These are phyloP conservation scores for Notothenia coriiceps DNA, from an alignment of 2,113 vertebrate genomes.

Conservation along the genomic window DNA sequence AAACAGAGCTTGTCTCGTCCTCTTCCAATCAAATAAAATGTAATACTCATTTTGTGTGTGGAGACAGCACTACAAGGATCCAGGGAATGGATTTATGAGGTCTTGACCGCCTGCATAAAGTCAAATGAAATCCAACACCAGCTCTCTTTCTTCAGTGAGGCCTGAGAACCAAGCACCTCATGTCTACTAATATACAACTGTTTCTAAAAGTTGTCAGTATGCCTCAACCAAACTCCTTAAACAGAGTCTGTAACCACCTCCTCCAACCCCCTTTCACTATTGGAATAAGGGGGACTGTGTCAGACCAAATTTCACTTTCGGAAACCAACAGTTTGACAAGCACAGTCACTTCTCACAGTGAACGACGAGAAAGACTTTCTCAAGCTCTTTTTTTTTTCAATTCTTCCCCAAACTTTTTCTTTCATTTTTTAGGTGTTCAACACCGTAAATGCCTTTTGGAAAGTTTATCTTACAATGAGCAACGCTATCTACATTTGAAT, in stretches of 20 bases:
- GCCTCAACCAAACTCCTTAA: background rate
- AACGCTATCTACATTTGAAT: background rate
- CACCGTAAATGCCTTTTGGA: too few relatives aligned
- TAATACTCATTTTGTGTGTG: conserved; percentile 40
- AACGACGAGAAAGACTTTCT: too few relatives aligned
- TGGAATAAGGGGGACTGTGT: background rate
- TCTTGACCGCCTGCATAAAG: conserved; percentile 56
- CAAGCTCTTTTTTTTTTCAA: too few relatives aligned
- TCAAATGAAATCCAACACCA: conserved; percentile 71
- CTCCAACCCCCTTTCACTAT: background rate
- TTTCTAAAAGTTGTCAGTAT: conserved; percentile 21
- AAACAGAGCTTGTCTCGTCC: conserved; percentile 15
- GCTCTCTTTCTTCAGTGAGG: conserved; percentile 37
- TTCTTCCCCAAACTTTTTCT: too few relatives aligned
- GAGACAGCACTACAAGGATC: conserved; percentile 59
- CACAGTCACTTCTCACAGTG: too few relatives aligned
- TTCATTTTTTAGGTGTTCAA: too few relatives aligned
- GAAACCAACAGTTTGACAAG: background rate
- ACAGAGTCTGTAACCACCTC: background rate
- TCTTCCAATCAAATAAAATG: conserved; percentile 31
- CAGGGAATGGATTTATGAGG: conserved; percentile 72
- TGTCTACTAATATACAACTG: conserved; percentile 14
- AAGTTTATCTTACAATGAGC: background rate
- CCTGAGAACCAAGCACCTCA: conserved; percentile 25
- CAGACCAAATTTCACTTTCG: too few relatives aligned